Conservation (phyloP, 1,140 invertebrate genomes). For the Cheumatopsyche charites region DNA sequence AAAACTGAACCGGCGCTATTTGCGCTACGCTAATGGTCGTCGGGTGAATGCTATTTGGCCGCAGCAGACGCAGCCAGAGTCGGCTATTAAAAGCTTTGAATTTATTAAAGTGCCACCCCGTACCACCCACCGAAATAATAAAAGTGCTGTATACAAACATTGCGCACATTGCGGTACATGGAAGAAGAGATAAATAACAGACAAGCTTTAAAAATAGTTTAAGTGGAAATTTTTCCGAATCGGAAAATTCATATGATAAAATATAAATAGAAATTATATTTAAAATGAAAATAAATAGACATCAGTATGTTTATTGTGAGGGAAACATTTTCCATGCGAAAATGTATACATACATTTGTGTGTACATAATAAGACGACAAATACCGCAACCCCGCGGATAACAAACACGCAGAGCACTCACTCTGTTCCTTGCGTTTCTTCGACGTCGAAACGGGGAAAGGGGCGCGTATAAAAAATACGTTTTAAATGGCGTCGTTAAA, state of each 20-base stretch:
- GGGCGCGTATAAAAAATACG: slow-evolving; percentile 48
- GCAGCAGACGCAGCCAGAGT: slow-evolving; percentile 37
- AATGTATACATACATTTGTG: no score
- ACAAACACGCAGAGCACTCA: background rate
- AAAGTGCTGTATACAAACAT: background rate
- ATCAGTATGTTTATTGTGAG: no score
- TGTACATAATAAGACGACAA: no score
- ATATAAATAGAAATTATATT: no score
- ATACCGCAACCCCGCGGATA: no score
- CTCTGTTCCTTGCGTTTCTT: slow-evolving; percentile 4
- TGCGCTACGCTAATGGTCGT: slow-evolving; percentile 48
- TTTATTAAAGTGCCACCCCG: slow-evolving; percentile 3
- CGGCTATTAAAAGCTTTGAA: slow-evolving; percentile 26
- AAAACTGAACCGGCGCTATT: slow-evolving; percentile 49
- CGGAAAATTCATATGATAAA: no score
- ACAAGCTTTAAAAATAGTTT: no score
- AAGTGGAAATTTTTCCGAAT: no score
- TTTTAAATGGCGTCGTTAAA: slow-evolving; percentile 48
- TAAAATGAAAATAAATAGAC: no score
- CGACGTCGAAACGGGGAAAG: slow-evolving; percentile 39
- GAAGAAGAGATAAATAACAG: no score
- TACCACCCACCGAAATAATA: background rate
- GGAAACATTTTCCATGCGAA: no score
- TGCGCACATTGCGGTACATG: background rate
- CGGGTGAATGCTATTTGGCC: slow-evolving; percentile 19